phyloP scores from a whole-genome alignment of 2,888 invertebrate species.

The Patella depressa region DNA sequence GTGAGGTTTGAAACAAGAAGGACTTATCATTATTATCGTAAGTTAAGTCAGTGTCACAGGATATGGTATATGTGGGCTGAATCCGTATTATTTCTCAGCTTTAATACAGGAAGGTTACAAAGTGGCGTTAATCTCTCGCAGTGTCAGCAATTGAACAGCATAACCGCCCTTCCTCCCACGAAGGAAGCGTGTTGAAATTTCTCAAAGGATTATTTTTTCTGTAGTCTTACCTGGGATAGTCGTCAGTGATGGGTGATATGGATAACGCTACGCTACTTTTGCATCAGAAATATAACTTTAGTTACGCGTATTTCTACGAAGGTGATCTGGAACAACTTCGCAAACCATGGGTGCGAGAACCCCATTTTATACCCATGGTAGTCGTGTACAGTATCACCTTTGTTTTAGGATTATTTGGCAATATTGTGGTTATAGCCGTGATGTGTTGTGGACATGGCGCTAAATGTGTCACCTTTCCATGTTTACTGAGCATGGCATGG shows the following conservation, averaged over 20 bases:
- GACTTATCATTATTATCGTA: too few species aligned
- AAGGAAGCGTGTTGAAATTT: too few species aligned
- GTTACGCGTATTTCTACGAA: conserved; percentile 34
- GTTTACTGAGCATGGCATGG: conserved; percentile 67
- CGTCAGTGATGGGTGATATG: neutral
- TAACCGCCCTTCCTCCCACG: too few species aligned
- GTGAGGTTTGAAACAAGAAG: too few species aligned
- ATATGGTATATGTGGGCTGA: too few species aligned
- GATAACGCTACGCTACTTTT: neutral
- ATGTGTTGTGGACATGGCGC: conserved; percentile 70
- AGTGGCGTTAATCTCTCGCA: too few species aligned
- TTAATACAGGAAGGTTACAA: too few species aligned
- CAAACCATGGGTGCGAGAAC: conserved; percentile 47
- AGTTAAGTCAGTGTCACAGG: too few species aligned
- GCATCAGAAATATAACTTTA: conserved; percentile 3
- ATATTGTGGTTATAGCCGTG: conserved; percentile 72
- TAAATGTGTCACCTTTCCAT: conserved; percentile 66
- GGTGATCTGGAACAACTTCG: conserved; percentile 43
- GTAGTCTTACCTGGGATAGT: too few species aligned
- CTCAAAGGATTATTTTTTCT: too few species aligned
- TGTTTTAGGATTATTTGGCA: conserved; percentile 73
- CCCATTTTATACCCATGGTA: conserved; percentile 60
- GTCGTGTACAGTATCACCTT: conserved; percentile 56
- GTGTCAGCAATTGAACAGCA: too few species aligned
- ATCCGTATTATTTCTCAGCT: too few species aligned